Percentiles rank a stretch among this genome's conserved stretches.
phyloP scores from a whole-genome alignment of 2,113 vertebrate species.

The Nyctereutes procyonoides region DNA sequence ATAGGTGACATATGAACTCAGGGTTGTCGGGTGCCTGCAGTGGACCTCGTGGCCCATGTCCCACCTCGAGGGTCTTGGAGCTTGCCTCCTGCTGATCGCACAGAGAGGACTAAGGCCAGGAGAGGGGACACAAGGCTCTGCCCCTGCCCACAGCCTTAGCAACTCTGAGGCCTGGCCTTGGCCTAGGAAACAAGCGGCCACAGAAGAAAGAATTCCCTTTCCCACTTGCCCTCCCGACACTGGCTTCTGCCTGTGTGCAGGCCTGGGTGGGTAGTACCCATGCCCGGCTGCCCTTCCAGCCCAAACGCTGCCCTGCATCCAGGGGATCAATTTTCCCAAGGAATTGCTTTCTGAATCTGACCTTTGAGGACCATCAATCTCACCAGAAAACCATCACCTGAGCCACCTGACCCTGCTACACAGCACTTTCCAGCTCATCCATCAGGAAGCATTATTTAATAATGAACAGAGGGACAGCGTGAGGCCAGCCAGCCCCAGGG shows the following conservation, averaged over 20 bases:
- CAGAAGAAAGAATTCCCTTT: neutral
- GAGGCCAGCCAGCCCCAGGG: neutral
- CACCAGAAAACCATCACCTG: constrained; percentile 74
- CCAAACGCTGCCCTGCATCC: neutral
- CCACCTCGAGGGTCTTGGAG: fast-evolving
- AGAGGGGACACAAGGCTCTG: neutral
- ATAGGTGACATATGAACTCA: neutral
- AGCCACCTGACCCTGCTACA: constrained; percentile 67
- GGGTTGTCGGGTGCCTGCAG: fast-evolving
- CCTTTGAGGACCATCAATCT: constrained; percentile 84
- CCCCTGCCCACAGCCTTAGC: fast-evolving
- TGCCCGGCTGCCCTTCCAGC: neutral
- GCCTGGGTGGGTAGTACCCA: fast-evolving
- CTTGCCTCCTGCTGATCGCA: fast-evolving
- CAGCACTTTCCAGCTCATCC: constrained; percentile 80
- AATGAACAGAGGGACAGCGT: neutral
- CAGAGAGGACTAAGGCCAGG: neutral
- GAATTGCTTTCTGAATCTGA: constrained; percentile 81
- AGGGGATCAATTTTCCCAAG: constrained; percentile 73
- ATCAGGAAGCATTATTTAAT: constrained; percentile 83
- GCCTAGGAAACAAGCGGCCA: neutral
- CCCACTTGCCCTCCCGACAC: fast-evolving
- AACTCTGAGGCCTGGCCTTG: neutral
- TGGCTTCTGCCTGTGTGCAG: neutral
- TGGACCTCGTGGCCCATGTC: neutral